phyloP scores from a whole-genome alignment of 2,113 vertebrate genomes.

The Terrapene triunguis region DNA sequence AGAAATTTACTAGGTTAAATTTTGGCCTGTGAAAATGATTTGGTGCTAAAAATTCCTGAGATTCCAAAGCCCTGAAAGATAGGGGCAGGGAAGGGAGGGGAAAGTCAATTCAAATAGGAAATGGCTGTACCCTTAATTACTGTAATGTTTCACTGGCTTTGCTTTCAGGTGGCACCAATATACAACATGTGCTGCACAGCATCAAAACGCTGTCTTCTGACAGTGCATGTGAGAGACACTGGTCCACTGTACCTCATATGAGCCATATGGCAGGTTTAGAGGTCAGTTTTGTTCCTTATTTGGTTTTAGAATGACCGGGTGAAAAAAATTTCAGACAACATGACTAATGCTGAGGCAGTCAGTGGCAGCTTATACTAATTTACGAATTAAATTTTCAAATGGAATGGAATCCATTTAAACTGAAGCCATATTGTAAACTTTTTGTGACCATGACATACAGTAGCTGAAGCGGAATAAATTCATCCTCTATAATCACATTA shows the following conservation, averaged over 20 bases:
- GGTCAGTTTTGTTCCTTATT: neutral
- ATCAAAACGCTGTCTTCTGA: neutral
- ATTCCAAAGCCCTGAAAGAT: neutral
- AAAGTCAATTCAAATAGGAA: neutral
- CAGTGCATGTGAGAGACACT: fast-evolving
- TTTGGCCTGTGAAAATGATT: neutral
- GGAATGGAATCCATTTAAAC: fast-evolving
- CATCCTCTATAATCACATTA: too few relatives aligned
- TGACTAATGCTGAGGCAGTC: neutral
- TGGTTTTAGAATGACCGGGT: neutral
- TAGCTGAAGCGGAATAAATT: neutral
- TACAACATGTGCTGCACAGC: fast-evolving
- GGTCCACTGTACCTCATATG: neutral
- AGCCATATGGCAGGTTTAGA: constrained; percentile 14
- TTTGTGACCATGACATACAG: neutral
- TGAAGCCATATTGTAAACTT: neutral
- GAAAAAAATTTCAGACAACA: neutral
- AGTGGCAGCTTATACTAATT: neutral
- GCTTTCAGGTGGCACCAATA: fast-evolving
- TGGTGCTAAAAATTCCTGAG: neutral
- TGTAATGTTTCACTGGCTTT: neutral
- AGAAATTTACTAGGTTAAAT: neutral
- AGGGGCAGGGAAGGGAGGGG: neutral
- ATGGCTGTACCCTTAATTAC: neutral
- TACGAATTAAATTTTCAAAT: neutral